Evolutionary conservation across 2,113 vertebrate genomes (phyloP), one percentile per base, ranked within the genome.

Genomic region (Serinus canaria): DNA sequence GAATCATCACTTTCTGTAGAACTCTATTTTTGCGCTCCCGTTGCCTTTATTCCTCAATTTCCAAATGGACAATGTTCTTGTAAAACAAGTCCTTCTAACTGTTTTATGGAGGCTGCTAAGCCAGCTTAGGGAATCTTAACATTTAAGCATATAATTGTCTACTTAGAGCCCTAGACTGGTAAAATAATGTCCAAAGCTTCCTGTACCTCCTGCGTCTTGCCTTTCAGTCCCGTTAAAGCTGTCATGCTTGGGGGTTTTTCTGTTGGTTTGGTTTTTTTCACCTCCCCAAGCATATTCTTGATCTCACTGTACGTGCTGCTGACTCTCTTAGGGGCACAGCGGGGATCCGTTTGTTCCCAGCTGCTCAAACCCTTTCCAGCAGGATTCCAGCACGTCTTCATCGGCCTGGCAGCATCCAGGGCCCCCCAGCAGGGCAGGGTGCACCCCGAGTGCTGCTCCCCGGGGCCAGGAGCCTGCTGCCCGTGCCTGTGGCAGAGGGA

Each of bases 11-110:
- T 56, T 68, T 55, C 55, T 3, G 0, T 75, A 46, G 59, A 88
- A 49, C 20, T 62, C 7, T 41, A 9, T 58, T 96, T 96, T 94
- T 90, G 33, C 80, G 27, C 80, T 87, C 19, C 85, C 49, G 6
- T 92, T 89, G 41, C 59, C 92, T 90, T 97, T 95, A 90, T 87
- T 63, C 83, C 82, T 89, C 82, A 64, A 56, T 55, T 88, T 86
- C 37, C 44, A 81, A 78, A 66, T 22, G 24, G 43, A 21, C 46
- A 87, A 22, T 73, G 47, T 90, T 62, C 31, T 55, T 72, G 53
- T 83, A 43, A 55, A 86, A 75, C 30, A 83, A 50, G 18, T 47
- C 39, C 49, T 86, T 64, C 53, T 23, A 60, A 76, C 76, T 91
- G 2, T 80, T 83, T 94, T 75, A 56, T 63, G 67, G 44, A 60